These are phyloP conservation scores for Tenrec ecaudatus DNA, from an alignment of 2,113 vertebrate species.

Conservation along the genomic window DNA sequence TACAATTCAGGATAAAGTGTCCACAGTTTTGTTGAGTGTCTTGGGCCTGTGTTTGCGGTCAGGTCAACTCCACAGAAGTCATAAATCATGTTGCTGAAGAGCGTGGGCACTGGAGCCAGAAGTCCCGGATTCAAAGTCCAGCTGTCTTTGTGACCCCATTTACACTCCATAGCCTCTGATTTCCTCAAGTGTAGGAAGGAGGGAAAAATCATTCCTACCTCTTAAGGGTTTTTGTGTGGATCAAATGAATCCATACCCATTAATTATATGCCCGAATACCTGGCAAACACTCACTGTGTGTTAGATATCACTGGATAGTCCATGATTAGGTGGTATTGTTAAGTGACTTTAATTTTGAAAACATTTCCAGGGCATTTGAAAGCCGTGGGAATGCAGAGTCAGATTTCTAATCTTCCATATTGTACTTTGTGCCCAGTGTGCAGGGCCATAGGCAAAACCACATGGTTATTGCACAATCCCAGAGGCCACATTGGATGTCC, in stretches of 20 bases:
- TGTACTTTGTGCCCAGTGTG: not conserved
- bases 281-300: not conserved
- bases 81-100: not conserved
- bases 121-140: not conserved
- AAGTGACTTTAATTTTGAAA: not conserved
- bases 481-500: not conserved
- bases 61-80: not conserved
- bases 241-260: too few relatives aligned
- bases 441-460: not conserved
- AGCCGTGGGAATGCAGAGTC: not conserved
- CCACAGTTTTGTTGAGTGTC: not conserved
- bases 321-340: not conserved
- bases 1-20: not conserved
- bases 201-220: too few relatives aligned
- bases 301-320: not conserved
- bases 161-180: not conserved
- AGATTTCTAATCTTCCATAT: not conserved
- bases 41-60: not conserved
- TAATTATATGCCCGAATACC: too few relatives aligned
- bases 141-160: not conserved
- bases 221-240: not conserved
- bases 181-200: not conserved
- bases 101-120: not conserved
- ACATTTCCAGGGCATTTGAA: not conserved
- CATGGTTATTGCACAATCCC: accelerated